Base-by-base conservation (phyloP, 2,797 vertebrate genomes). In the Chelon labrosus region DNA sequence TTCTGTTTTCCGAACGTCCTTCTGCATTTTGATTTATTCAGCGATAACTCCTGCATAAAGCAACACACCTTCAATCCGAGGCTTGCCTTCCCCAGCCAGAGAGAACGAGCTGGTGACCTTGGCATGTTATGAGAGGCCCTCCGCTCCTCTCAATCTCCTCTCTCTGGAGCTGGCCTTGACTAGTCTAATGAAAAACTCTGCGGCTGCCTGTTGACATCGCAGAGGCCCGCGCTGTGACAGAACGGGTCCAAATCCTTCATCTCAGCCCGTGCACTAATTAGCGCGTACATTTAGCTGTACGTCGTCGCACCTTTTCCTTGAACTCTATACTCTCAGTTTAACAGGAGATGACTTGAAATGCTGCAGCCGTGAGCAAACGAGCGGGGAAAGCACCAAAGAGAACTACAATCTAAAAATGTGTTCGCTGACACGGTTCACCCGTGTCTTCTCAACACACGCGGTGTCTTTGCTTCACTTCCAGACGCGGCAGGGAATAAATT, bases 161-260 rank as follows among this genome's bases (percentile, higher is more conserved):
- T 74, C 78, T 83, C 76, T 27, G 9, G 74, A 82, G 80, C 47
- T 53, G 79, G 53, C 72, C 71, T 81, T 57, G 60, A 72, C 77
- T 42, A 44, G 41, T 56, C 72, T 56, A 63, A 76, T 53, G 74
- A 62, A 82, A 84, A 85, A 56, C 35, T 54, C 68, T 49, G 20
- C 57, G 37, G 57, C 31, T 3, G 54, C 59, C 52, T 2, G 19
- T 2, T 46, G 69, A 50, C 54, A 9, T 66, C 47, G 20, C 50
- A 12, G 51, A 53, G 63, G 25, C 12, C 47, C 2, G 12, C 14
- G 0, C 17, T 14, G 27, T 82, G 86, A 87, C 81, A 86, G 84
- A 88, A 83, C 64, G 61, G 83, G 73, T 83, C 83, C 65, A 86
- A 64, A 75, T 82, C 37, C 56, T 61, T 56, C 58, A 79, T 82